Percentiles rank a stretch among this genome's conserved stretches.
These are phyloP conservation scores for Argopecten irradians DNA, from an alignment of 1,140 invertebrate genomes.

Conservation along the genomic window DNA sequence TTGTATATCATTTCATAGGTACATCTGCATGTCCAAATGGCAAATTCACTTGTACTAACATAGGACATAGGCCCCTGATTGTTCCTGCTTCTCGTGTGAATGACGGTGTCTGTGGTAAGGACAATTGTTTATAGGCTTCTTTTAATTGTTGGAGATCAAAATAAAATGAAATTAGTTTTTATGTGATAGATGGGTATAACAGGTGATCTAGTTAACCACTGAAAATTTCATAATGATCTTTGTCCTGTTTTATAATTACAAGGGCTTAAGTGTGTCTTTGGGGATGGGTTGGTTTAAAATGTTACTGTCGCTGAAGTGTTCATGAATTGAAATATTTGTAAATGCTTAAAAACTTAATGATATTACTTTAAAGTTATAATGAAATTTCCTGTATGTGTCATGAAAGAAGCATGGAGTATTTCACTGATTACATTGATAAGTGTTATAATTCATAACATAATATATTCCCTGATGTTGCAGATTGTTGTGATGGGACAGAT, in stretches of 20 bases:
- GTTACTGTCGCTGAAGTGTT: no score
- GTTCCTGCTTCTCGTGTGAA: slow-evolving; percentile 95
- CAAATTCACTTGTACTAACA: slow-evolving; percentile 94
- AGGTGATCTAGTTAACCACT: slow-evolving; percentile 34
- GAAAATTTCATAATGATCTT: not conserved
- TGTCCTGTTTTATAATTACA: no score
- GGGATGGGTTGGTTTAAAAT: no score
- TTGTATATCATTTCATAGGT: slow-evolving; percentile 79
- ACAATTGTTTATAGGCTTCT: not conserved
- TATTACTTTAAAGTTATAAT: no score
- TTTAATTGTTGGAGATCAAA: not conserved
- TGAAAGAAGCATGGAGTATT: no score
- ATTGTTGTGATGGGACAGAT: slow-evolving; percentile 98
- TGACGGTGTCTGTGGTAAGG: slow-evolving; percentile 94
- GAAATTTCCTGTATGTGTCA: no score
- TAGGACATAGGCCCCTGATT: slow-evolving; percentile 86
- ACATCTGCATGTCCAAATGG: slow-evolving; percentile 94
- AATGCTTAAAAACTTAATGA: no score
- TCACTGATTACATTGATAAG: no score
- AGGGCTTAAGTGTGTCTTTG: no score
- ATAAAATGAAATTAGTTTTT: not conserved
- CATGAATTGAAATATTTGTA: no score
- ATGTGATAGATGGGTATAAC: slow-evolving; percentile 3
- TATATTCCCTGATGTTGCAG: slow-evolving; percentile 76
- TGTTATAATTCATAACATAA: no score